These are phyloP conservation scores for Pachyuromys duprasi DNA, from an alignment of 2,797 vertebrate genomes.

Conservation along the genomic window DNA sequence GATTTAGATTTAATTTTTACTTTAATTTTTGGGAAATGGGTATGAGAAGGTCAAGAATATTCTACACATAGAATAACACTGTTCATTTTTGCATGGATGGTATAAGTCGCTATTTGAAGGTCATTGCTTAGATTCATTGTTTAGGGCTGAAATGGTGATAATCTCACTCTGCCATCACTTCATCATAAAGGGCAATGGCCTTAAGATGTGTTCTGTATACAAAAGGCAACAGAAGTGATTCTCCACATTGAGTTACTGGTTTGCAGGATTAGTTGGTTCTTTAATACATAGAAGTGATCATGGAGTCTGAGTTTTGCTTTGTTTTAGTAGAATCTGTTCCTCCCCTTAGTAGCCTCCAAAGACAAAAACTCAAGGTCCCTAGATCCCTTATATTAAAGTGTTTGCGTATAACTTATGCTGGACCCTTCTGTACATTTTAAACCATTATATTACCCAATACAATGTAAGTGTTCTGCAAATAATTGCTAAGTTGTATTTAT, in stretches of 20 bases:
- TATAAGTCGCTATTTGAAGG: background rate
- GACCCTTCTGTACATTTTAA: background rate
- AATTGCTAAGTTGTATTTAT: background rate
- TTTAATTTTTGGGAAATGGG: background rate
- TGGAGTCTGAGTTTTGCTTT: constrained; percentile 19
- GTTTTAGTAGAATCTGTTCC: background rate
- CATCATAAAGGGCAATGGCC: background rate
- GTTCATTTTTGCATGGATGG: background rate
- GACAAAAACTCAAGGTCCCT: background rate
- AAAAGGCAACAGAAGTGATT: background rate
- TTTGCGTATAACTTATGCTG: background rate
- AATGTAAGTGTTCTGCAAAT: background rate
- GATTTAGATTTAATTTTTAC: constrained; percentile 17
- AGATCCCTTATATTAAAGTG: background rate
- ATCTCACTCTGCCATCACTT: background rate
- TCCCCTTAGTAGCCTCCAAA: background rate
- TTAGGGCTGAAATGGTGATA: background rate
- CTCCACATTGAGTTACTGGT: background rate
- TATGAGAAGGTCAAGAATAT: background rate
- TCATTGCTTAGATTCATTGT: background rate
- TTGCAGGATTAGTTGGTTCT: constrained; percentile 25
- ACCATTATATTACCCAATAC: background rate
- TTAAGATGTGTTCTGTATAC: background rate
- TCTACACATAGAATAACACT: too few relatives aligned
- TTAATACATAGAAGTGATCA: background rate